Evolutionary conservation across 2,888 invertebrate genomes (phyloP), one percentile per base, ranked within the genome.

Genomic region (Oscheius sp.): DNA sequence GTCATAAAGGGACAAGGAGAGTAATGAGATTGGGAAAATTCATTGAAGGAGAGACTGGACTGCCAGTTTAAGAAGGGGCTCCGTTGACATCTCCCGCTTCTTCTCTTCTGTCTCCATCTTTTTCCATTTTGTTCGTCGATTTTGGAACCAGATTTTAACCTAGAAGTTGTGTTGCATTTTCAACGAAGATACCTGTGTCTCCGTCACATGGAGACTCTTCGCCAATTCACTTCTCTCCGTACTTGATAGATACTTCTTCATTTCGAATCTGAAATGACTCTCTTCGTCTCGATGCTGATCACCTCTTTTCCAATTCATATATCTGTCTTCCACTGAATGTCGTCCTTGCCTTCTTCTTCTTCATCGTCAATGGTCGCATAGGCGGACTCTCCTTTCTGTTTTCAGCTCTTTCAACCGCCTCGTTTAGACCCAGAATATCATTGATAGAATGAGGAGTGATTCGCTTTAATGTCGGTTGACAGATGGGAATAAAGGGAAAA

Each of bases 51-150:
- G 22, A 32, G 30, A 32, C 22, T 54, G 54, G 22, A 54, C 32
- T 32, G 54, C 54, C 36, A 54, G 36, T 54, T 54, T 54, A n/a
- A 54, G 22, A 4, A 54, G 32, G 14, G 59, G 44, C 44, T 28
- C 59, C 4, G 33, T 14, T n/a, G 26, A 24, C 1, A 28, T 17
- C 2, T 64, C 41, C 8, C 14, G 8, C 49, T 49, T 51, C 26
- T 97, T 96, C 91, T 95, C 91, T 0, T 97, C 97, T 0, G 96
- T 95, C 86, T 97, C 97, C 88, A 96, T 96, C 86, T 97, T 98
- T 90, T 97, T 98, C 97, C 97, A 97, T 88, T 97, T 97, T 80
- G 94, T 95, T 77, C 95, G 88, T 9, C 96, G 91, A 87, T 97
- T 97, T 89, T 95, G 94, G 87, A 95, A 95, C 94, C 94, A 95